Evolutionary conservation across 1,140 invertebrate species (phyloP).

Genomic region (Lepidurus apus): DNA sequence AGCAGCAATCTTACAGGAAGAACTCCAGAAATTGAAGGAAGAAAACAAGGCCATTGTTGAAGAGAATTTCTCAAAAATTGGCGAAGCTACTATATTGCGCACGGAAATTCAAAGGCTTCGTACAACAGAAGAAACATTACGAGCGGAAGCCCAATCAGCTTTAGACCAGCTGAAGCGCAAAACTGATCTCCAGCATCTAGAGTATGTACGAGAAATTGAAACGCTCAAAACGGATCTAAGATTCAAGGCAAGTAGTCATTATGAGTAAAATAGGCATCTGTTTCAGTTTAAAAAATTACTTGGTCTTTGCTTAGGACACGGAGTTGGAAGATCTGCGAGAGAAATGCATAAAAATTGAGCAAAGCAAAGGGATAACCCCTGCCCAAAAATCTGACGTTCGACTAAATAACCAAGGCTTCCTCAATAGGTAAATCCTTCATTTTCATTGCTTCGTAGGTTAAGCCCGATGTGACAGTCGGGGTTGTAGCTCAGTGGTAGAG

Average conservation of each 20-base stretch:
- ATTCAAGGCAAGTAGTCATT: not conserved
- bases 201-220: conserved; percentile 3
- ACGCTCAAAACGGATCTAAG: not conserved
- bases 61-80: not conserved
- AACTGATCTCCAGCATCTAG: not conserved
- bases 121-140: not conserved
- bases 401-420: not conserved
- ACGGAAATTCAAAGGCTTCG: not conserved
- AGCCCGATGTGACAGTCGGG: conserved; percentile 43
- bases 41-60: not conserved
- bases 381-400: not conserved
- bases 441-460: not conserved
- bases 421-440: not conserved
- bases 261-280: not conserved
- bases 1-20: not conserved
- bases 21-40: not conserved
- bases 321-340: not conserved
- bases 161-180: not conserved
- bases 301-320: not conserved
- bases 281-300: not conserved
- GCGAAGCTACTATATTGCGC: not conserved
- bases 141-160: not conserved
- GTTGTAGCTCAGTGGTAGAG: conserved; percentile 80
- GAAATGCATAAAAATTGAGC: not conserved
- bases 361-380: not conserved